Evolutionary conservation across 1,140 invertebrate species (phyloP).

Genomic region (Eubasilissa regina): DNA sequence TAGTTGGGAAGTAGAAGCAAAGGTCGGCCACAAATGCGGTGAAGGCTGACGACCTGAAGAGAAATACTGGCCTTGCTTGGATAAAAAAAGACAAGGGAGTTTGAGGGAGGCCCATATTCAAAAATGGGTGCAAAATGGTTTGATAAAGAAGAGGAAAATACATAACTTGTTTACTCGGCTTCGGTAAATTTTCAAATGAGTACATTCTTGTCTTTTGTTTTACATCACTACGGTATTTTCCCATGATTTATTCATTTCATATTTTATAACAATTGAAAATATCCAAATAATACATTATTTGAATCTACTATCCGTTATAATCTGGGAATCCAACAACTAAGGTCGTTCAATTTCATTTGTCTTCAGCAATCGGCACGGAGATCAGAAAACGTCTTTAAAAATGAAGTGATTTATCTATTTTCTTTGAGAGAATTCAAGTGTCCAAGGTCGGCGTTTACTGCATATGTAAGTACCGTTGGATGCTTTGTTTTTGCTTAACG

Average conservation of each 20-base stretch:
- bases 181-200: too few relatives aligned
- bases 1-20: too few relatives aligned
- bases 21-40: too few relatives aligned
- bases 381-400: constrained; percentile 2
- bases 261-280: not conserved
- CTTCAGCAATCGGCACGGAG: not conserved
- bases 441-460: constrained; percentile 16
- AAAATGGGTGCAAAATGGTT: too few relatives aligned
- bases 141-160: too few relatives aligned
- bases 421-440: not conserved
- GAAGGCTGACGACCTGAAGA: too few relatives aligned
- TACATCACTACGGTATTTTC: not conserved
- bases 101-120: too few relatives aligned
- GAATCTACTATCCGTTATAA: constrained; percentile 22
- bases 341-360: constrained; percentile 23
- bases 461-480: constrained; percentile 22
- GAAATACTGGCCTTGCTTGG: too few relatives aligned
- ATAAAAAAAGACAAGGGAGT: too few relatives aligned
- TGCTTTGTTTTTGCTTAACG: constrained; percentile 37
- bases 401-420: constrained; percentile 19
- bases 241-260: constrained; percentile 6
- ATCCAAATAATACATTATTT: not conserved
- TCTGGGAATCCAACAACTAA: constrained; percentile 11
- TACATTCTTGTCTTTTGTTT: not conserved
- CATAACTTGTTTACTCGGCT: too few relatives aligned